Conservation (phyloP, 2,797 vertebrate genomes). For the Denticeps clupeoides region DNA sequence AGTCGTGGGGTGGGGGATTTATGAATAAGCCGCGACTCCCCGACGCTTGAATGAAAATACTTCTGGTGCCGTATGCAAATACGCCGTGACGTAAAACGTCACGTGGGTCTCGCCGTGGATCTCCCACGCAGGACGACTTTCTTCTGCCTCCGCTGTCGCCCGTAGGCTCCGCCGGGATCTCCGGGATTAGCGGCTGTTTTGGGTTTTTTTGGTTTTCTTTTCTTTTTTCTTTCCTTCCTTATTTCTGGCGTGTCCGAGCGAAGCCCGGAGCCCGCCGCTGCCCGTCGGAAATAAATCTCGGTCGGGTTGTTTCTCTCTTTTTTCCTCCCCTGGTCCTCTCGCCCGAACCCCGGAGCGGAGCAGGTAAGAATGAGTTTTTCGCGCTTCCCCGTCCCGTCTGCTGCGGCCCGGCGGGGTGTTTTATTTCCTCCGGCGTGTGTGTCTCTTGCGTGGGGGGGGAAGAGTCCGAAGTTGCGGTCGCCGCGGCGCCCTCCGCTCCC, state of each 20-base stretch:
- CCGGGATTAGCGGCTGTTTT: constrained; percentile 43
- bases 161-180: constrained; percentile 51
- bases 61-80: constrained; percentile 88
- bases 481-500: no score
- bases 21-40: constrained; percentile 39
- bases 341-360: no score
- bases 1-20: neutral
- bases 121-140: constrained; percentile 67
- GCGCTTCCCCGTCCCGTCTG: no score
- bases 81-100: constrained; percentile 86
- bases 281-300: no score
- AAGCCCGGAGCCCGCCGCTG: no score
- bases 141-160: constrained; percentile 44
- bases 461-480: no score
- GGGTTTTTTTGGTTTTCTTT: neutral
- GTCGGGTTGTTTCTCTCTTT: no score
- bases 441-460: no score
- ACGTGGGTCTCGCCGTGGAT: constrained; percentile 88
- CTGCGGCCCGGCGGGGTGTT: no score
- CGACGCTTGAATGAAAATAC: constrained; percentile 62
- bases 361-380: no score
- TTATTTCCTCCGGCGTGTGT: no score
- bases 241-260: neutral
- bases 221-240: neutral
- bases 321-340: no score